Conservation (phyloP, 2,113 vertebrate genomes). For the Tachysurus fulvidraco region DNA sequence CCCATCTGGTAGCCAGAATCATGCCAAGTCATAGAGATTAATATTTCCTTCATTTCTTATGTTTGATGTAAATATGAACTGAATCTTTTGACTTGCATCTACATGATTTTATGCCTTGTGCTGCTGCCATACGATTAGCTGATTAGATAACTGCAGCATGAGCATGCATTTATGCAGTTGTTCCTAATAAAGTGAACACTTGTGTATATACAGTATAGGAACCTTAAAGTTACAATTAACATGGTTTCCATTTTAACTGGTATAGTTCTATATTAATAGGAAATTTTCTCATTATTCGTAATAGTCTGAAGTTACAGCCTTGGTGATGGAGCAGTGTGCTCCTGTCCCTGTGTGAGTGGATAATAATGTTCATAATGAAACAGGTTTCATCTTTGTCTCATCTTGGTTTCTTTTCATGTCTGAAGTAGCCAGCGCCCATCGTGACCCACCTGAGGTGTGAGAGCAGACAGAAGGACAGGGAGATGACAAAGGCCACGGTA, state of each 20-base stretch:
- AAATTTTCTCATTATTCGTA: background rate
- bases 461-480: slow-evolving; percentile 20
- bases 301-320: slow-evolving; percentile 11
- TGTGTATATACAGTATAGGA: background rate
- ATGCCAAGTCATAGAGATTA: background rate
- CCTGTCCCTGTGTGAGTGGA: background rate
- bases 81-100: background rate
- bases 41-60: background rate
- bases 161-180: too few relatives aligned
- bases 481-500: slow-evolving; percentile 57
- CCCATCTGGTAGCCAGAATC: background rate
- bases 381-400: background rate
- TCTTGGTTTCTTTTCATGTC: slow-evolving; percentile 12
- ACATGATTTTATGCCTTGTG: background rate
- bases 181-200: background rate
- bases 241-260: too few relatives aligned
- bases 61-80: background rate
- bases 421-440: background rate
- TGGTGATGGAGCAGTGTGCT: background rate
- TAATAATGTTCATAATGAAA: slow-evolving; percentile 1
- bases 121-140: background rate
- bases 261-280: background rate
- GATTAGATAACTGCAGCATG: background rate
- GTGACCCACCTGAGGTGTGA: slow-evolving; percentile 32
- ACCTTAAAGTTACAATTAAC: background rate